phyloP scores from a whole-genome alignment of 2,113 vertebrate genomes.

The Plotosus lineatus region DNA sequence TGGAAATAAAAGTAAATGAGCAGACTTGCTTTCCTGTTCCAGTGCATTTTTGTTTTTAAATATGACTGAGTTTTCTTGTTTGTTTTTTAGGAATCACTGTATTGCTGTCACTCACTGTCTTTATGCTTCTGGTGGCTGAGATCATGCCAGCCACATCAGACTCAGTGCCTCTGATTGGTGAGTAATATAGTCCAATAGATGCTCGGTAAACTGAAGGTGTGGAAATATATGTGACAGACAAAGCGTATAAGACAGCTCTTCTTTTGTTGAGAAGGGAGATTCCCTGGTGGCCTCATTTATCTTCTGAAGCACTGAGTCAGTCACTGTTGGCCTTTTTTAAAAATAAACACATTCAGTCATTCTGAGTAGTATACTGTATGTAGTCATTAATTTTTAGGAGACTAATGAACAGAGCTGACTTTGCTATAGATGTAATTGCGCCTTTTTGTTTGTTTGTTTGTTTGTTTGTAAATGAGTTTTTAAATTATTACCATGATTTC shows the following conservation, averaged over 20 bases:
- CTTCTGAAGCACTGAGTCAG: constrained; percentile 23
- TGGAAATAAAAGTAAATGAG: neutral
- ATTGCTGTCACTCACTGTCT: constrained; percentile 56
- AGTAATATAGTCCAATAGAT: constrained; percentile 34
- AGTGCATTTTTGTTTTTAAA: neutral
- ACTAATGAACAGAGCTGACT: neutral
- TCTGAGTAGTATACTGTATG: neutral
- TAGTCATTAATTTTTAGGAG: neutral
- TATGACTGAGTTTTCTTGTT: too few relatives aligned
- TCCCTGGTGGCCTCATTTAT: neutral
- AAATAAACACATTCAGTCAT: neutral
- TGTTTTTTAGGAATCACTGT: constrained; percentile 54
- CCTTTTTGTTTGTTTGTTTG: too few relatives aligned
- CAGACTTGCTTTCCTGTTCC: neutral
- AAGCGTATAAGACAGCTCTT: neutral
- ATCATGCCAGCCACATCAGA: constrained; percentile 59
- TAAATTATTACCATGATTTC: neutral
- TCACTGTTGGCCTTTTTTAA: neutral
- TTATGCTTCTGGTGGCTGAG: constrained; percentile 58
- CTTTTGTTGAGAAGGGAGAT: constrained; percentile 4
- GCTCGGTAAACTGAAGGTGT: constrained; percentile 15
- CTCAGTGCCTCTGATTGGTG: constrained; percentile 57
- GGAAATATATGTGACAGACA: neutral
- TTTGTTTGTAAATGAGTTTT: too few relatives aligned
- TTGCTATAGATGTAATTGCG: neutral